Percentiles rank a stretch among this genome's conserved stretches.
Evolutionary conservation across 1,140 invertebrate genomes (phyloP).

Genomic region (Trialeurodes vaporariorum): DNA sequence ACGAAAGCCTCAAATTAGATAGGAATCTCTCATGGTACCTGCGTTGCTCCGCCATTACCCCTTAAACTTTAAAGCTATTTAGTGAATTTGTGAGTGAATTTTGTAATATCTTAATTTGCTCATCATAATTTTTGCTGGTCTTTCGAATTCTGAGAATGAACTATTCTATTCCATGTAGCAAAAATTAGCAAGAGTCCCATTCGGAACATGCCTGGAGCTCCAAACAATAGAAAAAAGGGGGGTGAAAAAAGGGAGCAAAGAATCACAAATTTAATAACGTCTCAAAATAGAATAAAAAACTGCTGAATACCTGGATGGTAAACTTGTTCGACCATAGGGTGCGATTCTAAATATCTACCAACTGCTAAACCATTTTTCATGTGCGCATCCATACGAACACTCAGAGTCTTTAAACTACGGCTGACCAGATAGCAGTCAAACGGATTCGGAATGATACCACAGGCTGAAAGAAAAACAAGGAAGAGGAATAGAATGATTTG

Average conservation of each 20-base stretch:
- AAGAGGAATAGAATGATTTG: slow-evolving; percentile 11
- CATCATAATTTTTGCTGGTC: too few species aligned
- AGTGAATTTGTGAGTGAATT: too few species aligned
- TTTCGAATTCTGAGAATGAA: too few species aligned
- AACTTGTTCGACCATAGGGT: slow-evolving; percentile 67
- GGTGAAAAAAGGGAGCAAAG: neutral
- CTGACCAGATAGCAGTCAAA: slow-evolving; percentile 93
- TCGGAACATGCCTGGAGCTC: neutral
- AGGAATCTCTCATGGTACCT: too few species aligned
- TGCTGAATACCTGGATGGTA: slow-evolving; percentile 78
- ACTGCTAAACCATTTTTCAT: slow-evolving; percentile 63
- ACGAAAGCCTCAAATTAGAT: too few species aligned
- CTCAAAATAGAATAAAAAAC: slow-evolving; percentile 18
- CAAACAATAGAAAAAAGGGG: neutral
- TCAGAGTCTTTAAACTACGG: slow-evolving; percentile 87
- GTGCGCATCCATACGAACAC: slow-evolving; percentile 83
- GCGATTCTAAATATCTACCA: slow-evolving; percentile 65
- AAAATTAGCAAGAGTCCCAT: too few species aligned
- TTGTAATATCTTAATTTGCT: too few species aligned
- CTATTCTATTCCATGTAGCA: too few species aligned
- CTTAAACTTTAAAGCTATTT: too few species aligned
- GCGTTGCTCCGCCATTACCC: too few species aligned
- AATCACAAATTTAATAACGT: neutral
- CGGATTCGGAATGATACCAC: slow-evolving; percentile 87
- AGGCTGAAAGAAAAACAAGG: slow-evolving; percentile 44